Conservation (phyloP, 2,113 vertebrate species). For the Notarius lentiginosus region DNA sequence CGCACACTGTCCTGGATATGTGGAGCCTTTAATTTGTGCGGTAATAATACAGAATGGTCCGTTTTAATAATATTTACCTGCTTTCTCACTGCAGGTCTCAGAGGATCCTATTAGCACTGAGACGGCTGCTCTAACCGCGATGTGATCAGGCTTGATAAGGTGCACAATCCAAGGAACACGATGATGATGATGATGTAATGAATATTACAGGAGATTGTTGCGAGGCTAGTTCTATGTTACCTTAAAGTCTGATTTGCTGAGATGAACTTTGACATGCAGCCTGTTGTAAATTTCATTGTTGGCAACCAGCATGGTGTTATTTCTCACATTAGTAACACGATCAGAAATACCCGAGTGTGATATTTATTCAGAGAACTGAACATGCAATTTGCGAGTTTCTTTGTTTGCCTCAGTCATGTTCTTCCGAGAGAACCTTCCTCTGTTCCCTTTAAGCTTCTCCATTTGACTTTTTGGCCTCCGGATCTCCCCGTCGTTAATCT, state of each 20-base stretch:
- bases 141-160: neutral
- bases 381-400: neutral
- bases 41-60: constrained; percentile 2
- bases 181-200: neutral
- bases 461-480: too few species aligned
- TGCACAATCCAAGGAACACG: neutral
- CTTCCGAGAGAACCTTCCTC: neutral
- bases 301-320: neutral
- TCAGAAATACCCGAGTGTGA: neutral
- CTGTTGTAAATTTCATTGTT: neutral
- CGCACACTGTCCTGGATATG: neutral
- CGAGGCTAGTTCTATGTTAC: neutral
- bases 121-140: neutral
- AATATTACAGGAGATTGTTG: neutral
- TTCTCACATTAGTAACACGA: neutral
- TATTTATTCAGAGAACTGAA: neutral
- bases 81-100: constrained; percentile 3
- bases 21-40: neutral
- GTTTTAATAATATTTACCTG: constrained; percentile 8
- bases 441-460: neutral
- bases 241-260: neutral
- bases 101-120: constrained; percentile 19
- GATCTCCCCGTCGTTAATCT: neutral
- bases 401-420: neutral
- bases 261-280: neutral